Conservation (phyloP, 2,888 invertebrate genomes). For the Scotopteryx bipunctaria region DNA sequence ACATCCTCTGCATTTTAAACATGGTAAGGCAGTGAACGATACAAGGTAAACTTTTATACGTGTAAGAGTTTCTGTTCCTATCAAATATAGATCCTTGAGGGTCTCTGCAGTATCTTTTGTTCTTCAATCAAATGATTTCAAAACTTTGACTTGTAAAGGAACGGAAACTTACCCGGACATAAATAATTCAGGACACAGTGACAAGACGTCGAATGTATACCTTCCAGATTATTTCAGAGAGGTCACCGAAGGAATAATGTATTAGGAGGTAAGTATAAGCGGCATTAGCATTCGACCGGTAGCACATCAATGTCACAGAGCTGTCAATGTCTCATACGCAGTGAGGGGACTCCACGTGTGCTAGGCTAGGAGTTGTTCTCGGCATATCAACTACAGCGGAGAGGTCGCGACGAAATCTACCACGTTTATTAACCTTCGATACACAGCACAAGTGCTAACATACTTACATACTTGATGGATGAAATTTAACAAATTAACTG, state of each 20-base stretch:
- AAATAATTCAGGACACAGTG: constrained; percentile 46
- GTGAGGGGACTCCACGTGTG: constrained; percentile 40
- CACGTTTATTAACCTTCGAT: too few relatives aligned
- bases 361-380: constrained; percentile 48
- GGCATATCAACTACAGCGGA: constrained; percentile 50
- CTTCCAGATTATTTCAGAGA: constrained; percentile 52
- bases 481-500: constrained; percentile 3
- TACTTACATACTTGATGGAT: too few relatives aligned
- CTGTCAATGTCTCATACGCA: constrained; percentile 58
- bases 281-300: constrained; percentile 61
- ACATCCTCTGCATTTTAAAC: constrained; percentile 16
- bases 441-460: too few relatives aligned
- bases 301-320: constrained; percentile 61
- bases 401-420: constrained; percentile 49
- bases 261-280: constrained; percentile 46
- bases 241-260: constrained; percentile 53
- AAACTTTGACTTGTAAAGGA: constrained; percentile 23
- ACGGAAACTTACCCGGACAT: constrained; percentile 34
- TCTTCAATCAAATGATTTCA: constrained; percentile 6
- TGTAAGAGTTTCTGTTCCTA: constrained; percentile 1
- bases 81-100: constrained; percentile 5
- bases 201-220: constrained; percentile 46
- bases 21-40: constrained; percentile 1
- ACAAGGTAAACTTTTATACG: constrained; percentile 14
- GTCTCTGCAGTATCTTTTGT: not conserved